Evolutionary conservation across 2,113 vertebrate genomes (phyloP), one percentile per base, ranked within the genome.

Genomic region (Dasyprocta punctata): DNA sequence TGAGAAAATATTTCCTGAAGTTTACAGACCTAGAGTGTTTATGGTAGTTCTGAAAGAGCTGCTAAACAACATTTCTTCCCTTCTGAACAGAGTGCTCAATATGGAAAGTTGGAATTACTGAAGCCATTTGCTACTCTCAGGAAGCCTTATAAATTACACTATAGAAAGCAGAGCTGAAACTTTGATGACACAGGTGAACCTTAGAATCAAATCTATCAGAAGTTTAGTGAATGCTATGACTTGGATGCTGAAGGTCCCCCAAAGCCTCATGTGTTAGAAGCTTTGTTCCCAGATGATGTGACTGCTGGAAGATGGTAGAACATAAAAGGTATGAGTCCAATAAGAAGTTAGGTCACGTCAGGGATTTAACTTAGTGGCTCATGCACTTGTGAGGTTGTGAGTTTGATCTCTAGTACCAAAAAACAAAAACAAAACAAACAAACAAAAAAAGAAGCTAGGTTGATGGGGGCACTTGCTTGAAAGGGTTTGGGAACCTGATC

Each of bases 1-100:
- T 94, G 36, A 82, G 19, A 90, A 92, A n/a, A 73, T 14, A 13
- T 61, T 94, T 94, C 54, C 86, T 90, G 36, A 20, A 80, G 44
- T 7, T 47, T 85, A 77, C 19, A 52, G 3, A 24, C 75, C 36
- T 71, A 80, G 36, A 88, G 5, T 75, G 33, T 92, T 65, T 75
- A 69, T 84, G 28, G n/a, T 5, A 58, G 16, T 67, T 71, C 24
- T 54, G 30, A 90, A 38, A 60, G 83, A 81, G 14, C n/a, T 36
- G 17, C 30, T 56, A 44, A 24, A 61, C 3, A 93, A 9, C 49
- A 54, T 20, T 80, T 78, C 56, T 16, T 71, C 47, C 44, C 30
- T 65, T 44, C 38, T 73, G 16, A 77, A 78, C n/a, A 86, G 28
- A 52, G 20, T 20, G 77, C 4, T 80, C 22, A 19, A 11, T 4